Conservation (phyloP, 2,113 vertebrate genomes). For the Ibidorhyncha struthersii region DNA sequence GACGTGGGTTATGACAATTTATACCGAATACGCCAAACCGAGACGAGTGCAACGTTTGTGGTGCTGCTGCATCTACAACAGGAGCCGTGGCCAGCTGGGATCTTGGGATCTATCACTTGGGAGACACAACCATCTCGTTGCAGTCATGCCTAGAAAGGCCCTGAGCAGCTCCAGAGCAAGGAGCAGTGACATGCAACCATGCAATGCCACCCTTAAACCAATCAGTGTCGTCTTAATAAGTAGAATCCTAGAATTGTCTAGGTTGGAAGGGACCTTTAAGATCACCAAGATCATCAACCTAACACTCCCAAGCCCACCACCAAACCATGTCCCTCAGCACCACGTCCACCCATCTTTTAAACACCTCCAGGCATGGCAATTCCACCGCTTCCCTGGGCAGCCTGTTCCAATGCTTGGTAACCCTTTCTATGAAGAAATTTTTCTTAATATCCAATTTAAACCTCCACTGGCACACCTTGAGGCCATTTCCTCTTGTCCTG, state of each 20-base stretch:
- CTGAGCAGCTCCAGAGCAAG: neutral
- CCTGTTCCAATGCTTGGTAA: neutral
- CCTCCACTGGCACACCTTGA: neutral
- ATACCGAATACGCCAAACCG: rapidly evolving
- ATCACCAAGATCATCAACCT: neutral
- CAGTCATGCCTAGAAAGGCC: neutral
- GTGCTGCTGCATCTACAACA: neutral
- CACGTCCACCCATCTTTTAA: neutral
- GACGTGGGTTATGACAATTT: no score
- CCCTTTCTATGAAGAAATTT: neutral
- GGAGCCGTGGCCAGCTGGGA: neutral
- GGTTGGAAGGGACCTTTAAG: neutral
- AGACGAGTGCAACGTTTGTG: rapidly evolving
- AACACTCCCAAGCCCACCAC: no score
- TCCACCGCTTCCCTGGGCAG: neutral
- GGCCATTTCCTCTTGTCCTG: neutral
- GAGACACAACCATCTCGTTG: rapidly evolving
- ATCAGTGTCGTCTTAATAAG: rapidly evolving
- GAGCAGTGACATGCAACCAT: rapidly evolving
- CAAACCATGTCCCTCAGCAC: neutral
- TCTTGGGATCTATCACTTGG: neutral
- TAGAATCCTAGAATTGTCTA: neutral
- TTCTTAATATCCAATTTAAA: neutral
- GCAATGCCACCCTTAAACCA: neutral
- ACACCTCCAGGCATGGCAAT: neutral